phyloP scores from a whole-genome alignment of 1,140 invertebrate species.

The Babylonia areolata region DNA sequence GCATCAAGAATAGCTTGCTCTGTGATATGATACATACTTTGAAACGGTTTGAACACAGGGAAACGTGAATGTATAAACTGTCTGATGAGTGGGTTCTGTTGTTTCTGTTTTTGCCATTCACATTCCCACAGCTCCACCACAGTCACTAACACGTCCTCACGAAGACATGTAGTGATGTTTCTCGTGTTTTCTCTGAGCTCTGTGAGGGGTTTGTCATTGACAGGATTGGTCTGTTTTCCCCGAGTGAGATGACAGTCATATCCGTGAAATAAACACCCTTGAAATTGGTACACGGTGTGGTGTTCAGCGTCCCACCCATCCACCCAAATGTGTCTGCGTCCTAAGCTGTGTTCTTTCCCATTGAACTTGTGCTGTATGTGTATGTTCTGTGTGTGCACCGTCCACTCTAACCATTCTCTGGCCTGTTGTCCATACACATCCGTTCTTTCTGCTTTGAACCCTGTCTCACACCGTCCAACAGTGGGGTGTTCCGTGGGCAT shows the following conservation, averaged over 20 bases:
- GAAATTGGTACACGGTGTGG: neutral
- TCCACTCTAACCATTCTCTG: constrained; percentile 34
- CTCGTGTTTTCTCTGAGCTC: neutral
- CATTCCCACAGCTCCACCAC: neutral
- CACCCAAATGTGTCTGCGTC: neutral
- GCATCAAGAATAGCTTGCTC: neutral
- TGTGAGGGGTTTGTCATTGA: neutral
- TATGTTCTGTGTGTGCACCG: neutral
- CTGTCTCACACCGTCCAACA: constrained; percentile 1
- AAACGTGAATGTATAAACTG: neutral
- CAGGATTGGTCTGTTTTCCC: neutral
- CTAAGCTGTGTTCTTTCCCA: constrained; percentile 27
- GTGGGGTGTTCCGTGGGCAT: constrained; percentile 48
- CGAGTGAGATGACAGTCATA: constrained; percentile 2
- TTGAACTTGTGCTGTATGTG: constrained; percentile 35
- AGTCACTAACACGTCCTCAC: neutral
- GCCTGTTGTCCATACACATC: constrained; percentile 28
- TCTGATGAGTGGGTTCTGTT: neutral
- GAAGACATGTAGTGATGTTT: neutral
- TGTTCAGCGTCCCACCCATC: constrained; percentile 15
- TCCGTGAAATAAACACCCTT: constrained; percentile 31
- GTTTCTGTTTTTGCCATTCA: neutral
- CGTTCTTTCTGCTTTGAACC: constrained; percentile 34
- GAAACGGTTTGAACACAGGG: neutral
- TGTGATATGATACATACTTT: neutral